phyloP scores from a whole-genome alignment of 2,797 vertebrate genomes.

The Periparus ater region DNA sequence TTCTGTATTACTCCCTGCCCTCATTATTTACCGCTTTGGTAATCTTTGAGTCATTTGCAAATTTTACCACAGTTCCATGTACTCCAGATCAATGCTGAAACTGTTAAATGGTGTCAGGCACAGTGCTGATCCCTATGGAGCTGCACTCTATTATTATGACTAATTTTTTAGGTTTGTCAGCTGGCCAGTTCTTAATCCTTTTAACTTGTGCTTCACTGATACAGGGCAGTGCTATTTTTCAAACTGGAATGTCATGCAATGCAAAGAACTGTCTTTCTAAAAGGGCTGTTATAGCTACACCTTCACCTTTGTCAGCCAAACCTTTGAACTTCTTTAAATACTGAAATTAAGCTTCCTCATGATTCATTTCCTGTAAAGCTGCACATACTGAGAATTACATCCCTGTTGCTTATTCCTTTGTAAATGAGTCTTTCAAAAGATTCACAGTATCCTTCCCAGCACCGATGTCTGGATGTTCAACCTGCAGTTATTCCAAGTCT shows the following conservation, averaged over 20 bases:
- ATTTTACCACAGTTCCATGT: constrained; percentile 28
- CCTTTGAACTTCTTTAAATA: constrained; percentile 25
- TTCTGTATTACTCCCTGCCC: not conserved
- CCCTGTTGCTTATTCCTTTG: not conserved
- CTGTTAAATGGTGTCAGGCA: constrained; percentile 51
- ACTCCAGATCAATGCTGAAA: constrained; percentile 35
- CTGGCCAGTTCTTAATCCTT: constrained; percentile 42
- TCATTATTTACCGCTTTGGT: constrained; percentile 28
- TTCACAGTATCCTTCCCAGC: not conserved
- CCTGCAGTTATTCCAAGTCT: not conserved
- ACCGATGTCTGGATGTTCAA: not conserved
- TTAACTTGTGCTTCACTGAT: constrained; percentile 20
- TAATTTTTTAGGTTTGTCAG: constrained; percentile 52
- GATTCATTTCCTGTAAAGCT: not conserved
- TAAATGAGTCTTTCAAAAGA: not conserved
- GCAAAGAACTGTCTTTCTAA: not conserved
- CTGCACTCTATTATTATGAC: constrained; percentile 38
- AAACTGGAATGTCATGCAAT: not conserved
- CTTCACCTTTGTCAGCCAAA: constrained; percentile 14
- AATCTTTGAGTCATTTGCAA: constrained; percentile 38
- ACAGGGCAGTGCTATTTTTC: constrained; percentile 19
- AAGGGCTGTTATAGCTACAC: not conserved
- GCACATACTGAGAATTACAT: not conserved
- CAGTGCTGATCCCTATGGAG: constrained; percentile 27
- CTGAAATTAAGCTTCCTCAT: not conserved